A percentile compares a stretch with the other conserved stretches of the same genome.
Evolutionary conservation across 2,797 vertebrate species (phyloP).

Genomic region (Scomberomorus guttatus): DNA sequence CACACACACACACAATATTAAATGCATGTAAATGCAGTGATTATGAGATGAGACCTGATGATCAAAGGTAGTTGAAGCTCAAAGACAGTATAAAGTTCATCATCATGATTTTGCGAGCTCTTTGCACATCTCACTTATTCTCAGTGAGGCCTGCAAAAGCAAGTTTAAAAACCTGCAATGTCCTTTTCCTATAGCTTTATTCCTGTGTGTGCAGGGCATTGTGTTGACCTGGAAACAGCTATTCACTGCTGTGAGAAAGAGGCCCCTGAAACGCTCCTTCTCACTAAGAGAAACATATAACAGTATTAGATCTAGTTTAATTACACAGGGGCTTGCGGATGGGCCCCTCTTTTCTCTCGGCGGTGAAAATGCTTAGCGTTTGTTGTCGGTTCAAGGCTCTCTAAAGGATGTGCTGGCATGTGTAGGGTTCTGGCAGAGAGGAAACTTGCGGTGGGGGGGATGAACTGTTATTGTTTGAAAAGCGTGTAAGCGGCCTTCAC

Average conservation of each 20-base stretch:
- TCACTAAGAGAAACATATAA: conserved; percentile 73
- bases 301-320: conserved; percentile 84
- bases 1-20: no score
- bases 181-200: conserved; percentile 37
- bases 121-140: conserved; percentile 1
- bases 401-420: conserved; percentile 85
- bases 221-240: conserved; percentile 63
- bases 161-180: conserved; percentile 29
- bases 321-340: conserved; percentile 76
- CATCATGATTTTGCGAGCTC: background rate
- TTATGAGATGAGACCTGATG: background rate
- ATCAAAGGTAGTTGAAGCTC: conserved; percentile 8
- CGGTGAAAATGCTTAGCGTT: conserved; percentile 79
- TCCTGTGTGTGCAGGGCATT: conserved; percentile 31
- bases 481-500: conserved; percentile 84
- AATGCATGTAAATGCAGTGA: background rate
- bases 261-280: conserved; percentile 50
- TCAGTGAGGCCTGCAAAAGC: conserved; percentile 13
- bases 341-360: conserved; percentile 74
- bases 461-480: conserved; percentile 85
- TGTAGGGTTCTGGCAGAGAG: conserved; percentile 81
- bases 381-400: conserved; percentile 85
- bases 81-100: conserved; percentile 8
- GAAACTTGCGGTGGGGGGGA: conserved; percentile 68
- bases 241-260: conserved; percentile 61